Base-by-base conservation (phyloP, 2,797 vertebrate genomes). In the Xenopus petersii region DNA sequence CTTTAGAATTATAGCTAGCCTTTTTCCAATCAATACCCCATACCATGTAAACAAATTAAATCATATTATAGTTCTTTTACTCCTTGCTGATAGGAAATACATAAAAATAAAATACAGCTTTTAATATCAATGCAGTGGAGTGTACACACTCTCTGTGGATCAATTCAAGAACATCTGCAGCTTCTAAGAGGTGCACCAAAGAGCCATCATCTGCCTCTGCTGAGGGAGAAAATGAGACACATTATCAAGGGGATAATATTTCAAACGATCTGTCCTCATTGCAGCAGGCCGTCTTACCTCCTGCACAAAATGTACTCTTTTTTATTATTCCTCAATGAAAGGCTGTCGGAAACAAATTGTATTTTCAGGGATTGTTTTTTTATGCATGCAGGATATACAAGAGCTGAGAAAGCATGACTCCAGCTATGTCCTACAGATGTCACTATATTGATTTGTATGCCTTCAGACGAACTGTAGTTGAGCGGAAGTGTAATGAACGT, bases 211-310 rank as follows among this genome's bases (percentile, higher is more conserved):
- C 75, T 80, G 11, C 62, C 79, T 75, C 75, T 61, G 26, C 80
- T 70, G 64, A 75, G 77, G 17, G 64, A 67, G 67, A 13, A 72
- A 81, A 75, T 33, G 70, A 55, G 48, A 79, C 81, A 70, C 80
- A 80, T 71, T 48, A 36, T 73, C 79, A 71, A 80, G 54, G 48
- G 5, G 2, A 26, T 80, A 81, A 77, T 75, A 26, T 75, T 79
- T 86, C 82, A 80, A 80, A 71, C 79, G 84, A 81, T 33, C 59
- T 84, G 79, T 80, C 33, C 82, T 77, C 82, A 67, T 63, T 48
- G 81, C 78, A 83, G 12, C 74, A 83, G 80, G 74, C 79, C 54
- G 17, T 67, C 73, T 56, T 56, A 56, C 55, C 80, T 84, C 81
- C 74, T 65, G 71, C 73, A 80, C 73, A 74, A 75, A 80, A 63